Conservation (phyloP, 2,888 invertebrate genomes). For the Toxonevra muliebris region DNA sequence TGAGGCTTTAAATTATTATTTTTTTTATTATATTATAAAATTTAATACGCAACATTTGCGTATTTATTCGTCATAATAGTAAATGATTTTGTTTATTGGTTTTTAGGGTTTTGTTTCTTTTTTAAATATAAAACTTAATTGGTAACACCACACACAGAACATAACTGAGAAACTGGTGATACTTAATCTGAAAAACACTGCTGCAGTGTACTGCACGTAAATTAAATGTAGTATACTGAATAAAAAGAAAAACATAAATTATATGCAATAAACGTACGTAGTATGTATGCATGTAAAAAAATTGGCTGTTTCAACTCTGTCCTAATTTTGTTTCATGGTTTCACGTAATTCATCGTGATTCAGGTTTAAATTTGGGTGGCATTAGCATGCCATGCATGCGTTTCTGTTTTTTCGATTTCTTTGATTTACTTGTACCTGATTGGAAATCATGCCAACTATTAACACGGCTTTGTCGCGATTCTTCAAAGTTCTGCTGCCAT, state of each 20-base stretch:
- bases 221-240: background rate
- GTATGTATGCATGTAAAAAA: background rate
- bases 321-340: too few species aligned
- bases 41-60: too few species aligned
- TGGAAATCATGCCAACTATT: constrained; percentile 94
- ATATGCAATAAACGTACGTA: background rate
- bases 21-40: too few species aligned
- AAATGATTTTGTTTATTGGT: too few species aligned
- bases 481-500: constrained; percentile 99
- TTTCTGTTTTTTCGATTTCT: constrained; percentile 81
- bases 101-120: too few species aligned
- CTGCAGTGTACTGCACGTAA: background rate
- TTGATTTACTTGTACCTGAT: constrained; percentile 69
- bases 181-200: background rate
- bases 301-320: too few species aligned
- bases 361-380: constrained; percentile 93
- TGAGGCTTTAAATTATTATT: too few species aligned
- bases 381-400: constrained; percentile 81
- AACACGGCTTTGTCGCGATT: constrained; percentile 89
- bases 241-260: too few species aligned
- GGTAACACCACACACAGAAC: too few species aligned
- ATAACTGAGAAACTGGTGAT: too few species aligned
- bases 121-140: too few species aligned
- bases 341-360: constrained; percentile 74
- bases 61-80: too few species aligned